Base-by-base conservation (phyloP, 2,888 invertebrate species). In the Tridacna gigas region DNA sequence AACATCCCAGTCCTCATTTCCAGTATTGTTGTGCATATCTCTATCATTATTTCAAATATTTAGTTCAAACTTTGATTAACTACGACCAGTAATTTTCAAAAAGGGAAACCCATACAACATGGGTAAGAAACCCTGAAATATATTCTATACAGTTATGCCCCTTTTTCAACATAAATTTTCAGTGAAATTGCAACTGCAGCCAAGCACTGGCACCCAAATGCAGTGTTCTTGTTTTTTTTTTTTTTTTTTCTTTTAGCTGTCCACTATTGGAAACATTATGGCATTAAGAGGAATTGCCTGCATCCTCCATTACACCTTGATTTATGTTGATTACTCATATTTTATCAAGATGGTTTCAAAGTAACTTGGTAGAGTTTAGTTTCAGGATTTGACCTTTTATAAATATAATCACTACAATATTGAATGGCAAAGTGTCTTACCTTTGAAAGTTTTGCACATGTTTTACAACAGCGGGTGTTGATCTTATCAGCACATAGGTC, bases 401-500 rank as follows among this genome's bases (percentile, higher is more conserved):
- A 11, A 63, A 63, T n/a, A 37, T 37, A 7, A 37, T 37, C 37
- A 37, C 7, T 37, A 4, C 37, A 37, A n/a, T n/a, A n/a, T n/a
- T n/a, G n/a, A n/a, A 11, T n/a, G 63, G 22, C 9, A 15, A 63
- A n/a, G n/a, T 22, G n/a, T n/a, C 63, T 37, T 51, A 71, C 71
- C 51, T 48, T 51, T 15, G 26, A 9, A 13, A 71, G 26, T 15
- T 51, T 71, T 20, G 48, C 26, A 51, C 71, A 71, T 51, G 71
- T 51, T 47, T 71, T 71, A 51, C 71, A 71, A 20, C 71, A 71
- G 13, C 26, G 28, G 9, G 71, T 71, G 71, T 71, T 71, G 25
- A 25, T 51, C 5, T 9, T 48, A 25, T 71, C 71, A 5, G 15
- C 47, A 22, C 71, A 71, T 4, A 71, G 71, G 25, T 48, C 51